Base-by-base conservation (phyloP, 2,113 vertebrate genomes). In the Holacanthus passer region DNA sequence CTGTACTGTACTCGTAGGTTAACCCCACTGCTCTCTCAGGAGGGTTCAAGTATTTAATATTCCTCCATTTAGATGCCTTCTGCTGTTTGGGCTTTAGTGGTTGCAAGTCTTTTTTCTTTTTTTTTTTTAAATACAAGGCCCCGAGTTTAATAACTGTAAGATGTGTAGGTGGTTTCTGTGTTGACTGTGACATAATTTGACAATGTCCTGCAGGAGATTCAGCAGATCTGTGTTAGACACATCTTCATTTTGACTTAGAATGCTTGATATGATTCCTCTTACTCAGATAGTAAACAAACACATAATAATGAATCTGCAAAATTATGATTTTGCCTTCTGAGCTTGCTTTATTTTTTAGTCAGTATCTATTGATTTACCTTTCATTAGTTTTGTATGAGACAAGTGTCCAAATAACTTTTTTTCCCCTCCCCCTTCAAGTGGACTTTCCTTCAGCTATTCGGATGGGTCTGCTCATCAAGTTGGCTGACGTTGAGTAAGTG, bases 401-500 rank as follows among this genome's bases (percentile, higher is more conserved):
- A 10, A 14, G 2, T 50, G 17, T n/a, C 5, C 63, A 1, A 43
- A 1, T 5, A 1, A 14, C 10, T 12, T 2, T 19, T 14, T 32
- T 0, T 4, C 14, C 24, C 4, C 17, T 24, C 31, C 0, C 4
- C 31, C 0, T 79, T 87, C 0, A 80, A 99, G 98, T 99, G n/a
- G 97, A 99, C 73, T 99, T 99, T 70, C 97, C 98, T 3, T 91
- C 97, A 2, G 94, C 95, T 0, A 90, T 97, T 86, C 96, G 97
- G 79, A 97, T 98, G 58, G 95, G 96, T 60, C 93, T 99, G 75
- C 94, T 99, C 85, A 96, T 96, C 91, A 99, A 98, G 89, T 92
- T 99, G 90, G 97, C 98, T 11, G 97, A 99, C 45, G 94, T 97
- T 0, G 98, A 99, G 98, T 99, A 89, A 98, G 98, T 95, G 39